A percentile compares a stretch with the other conserved stretches of the same genome.
Conservation (phyloP, 2,797 vertebrate genomes). For the Tinamus major region DNA sequence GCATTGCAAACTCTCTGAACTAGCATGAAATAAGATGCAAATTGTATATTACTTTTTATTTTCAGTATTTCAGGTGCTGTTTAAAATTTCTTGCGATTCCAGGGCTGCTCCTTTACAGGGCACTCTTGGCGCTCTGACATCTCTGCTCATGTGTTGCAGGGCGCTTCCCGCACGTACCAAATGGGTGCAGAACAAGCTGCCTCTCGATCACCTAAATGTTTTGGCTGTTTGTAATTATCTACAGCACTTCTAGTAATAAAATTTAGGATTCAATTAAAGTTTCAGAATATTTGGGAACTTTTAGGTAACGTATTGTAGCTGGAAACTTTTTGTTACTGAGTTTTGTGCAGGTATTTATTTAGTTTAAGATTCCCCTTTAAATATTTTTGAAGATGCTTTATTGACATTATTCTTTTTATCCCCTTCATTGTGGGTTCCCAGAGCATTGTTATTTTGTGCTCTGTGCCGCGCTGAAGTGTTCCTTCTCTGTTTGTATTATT, state of each 20-base stretch:
- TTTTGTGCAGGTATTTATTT: not conserved
- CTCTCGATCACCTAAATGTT: not conserved
- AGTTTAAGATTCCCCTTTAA: not conserved
- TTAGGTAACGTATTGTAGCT: not conserved
- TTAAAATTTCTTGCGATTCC: not conserved
- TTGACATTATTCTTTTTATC: not conserved
- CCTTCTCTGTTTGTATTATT: not conserved
- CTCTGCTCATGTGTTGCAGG: slow-evolving; percentile 5
- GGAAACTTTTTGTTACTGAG: not conserved
- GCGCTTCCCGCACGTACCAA: not conserved
- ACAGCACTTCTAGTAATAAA: not conserved
- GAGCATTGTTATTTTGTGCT: not conserved
- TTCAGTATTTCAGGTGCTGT: not conserved
- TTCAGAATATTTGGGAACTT: not conserved
- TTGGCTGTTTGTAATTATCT: not conserved
- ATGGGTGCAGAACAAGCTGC: not conserved
- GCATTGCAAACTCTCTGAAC: not conserved
- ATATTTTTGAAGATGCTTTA: not conserved
- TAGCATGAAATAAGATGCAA: not conserved
- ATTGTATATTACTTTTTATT: not conserved
- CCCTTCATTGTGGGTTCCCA: not conserved
- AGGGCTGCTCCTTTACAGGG: not conserved
- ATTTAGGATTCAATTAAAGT: not conserved
- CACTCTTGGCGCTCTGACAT: not conserved
- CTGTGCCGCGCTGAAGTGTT: not conserved